Evolutionary conservation across 2,888 invertebrate species (phyloP).

Genomic region (Meghimatium bilineatum): DNA sequence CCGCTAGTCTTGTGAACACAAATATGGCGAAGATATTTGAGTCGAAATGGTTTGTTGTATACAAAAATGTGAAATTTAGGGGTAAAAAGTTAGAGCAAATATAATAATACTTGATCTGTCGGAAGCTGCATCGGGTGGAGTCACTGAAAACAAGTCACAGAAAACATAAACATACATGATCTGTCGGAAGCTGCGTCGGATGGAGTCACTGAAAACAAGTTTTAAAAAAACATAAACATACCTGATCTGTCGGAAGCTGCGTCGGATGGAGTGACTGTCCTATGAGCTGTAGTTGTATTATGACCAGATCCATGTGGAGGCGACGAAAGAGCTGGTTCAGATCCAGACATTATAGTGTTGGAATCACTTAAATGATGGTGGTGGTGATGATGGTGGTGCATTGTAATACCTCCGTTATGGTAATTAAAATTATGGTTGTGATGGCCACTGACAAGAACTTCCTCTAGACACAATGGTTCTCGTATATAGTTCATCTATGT

Average conservation of each 20-base stretch:
- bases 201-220: background rate
- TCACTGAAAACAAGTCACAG: too few species aligned
- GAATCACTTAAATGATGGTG: conserved; percentile 48
- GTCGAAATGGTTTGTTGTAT: too few species aligned
- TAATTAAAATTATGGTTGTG: conserved; percentile 30
- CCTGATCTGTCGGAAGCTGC: conserved; percentile 58
- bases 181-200: conserved; percentile 58
- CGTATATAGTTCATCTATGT: conserved; percentile 70
- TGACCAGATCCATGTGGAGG: conserved; percentile 52
- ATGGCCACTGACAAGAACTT: conserved; percentile 55
- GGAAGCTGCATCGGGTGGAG: conserved; percentile 58
- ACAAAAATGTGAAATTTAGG: too few species aligned
- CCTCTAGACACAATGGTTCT: conserved; percentile 67
- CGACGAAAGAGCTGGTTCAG: conserved; percentile 48
- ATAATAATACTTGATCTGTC: conserved; percentile 54
- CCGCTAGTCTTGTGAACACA: too few species aligned
- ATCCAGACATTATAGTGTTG: conserved; percentile 38
- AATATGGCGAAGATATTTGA: too few species aligned
- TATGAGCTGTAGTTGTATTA: conserved; percentile 48
- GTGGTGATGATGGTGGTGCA: conserved; percentile 54
- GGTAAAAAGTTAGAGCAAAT: too few species aligned
- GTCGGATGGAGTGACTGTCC: conserved; percentile 57
- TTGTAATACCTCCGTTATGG: conserved; percentile 55
- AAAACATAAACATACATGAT: conserved; percentile 54
- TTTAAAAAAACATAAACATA: conserved; percentile 22